These are phyloP conservation scores for Melinaea menophilus DNA, from an alignment of 2,888 invertebrate genomes.

Conservation along the genomic window DNA sequence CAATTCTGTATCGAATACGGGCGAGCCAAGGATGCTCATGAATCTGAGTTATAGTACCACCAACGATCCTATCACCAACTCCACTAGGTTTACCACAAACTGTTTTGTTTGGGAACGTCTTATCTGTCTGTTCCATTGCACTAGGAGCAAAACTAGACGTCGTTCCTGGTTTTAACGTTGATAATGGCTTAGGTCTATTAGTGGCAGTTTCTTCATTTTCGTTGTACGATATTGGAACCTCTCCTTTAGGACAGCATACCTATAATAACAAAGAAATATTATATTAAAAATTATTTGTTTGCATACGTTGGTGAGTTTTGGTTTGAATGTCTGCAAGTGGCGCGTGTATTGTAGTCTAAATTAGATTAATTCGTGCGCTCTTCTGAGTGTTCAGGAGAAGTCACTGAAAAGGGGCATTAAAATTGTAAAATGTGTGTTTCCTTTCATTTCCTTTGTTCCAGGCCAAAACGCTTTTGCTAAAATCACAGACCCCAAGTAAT, in stretches of 20 bases:
- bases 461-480: too few species aligned
- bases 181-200: constrained; percentile 7
- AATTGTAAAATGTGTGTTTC: too few species aligned
- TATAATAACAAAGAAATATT: constrained; percentile 19
- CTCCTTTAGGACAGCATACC: constrained; percentile 34
- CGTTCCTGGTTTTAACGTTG: background rate
- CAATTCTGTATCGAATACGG: constrained; percentile 68
- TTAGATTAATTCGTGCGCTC: too few species aligned
- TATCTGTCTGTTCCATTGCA: background rate
- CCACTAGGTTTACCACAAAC: constrained; percentile 44
- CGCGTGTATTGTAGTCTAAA: too few species aligned
- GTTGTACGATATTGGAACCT: constrained; percentile 5
- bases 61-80: constrained; percentile 59
- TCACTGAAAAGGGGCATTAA: too few species aligned
- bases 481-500: too few species aligned
- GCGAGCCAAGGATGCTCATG: constrained; percentile 81
- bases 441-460: too few species aligned
- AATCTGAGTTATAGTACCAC: constrained; percentile 69
- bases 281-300: background rate
- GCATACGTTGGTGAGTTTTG: too few species aligned
- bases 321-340: too few species aligned
- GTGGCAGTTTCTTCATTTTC: constrained; percentile 12
- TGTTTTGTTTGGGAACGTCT: constrained; percentile 44
- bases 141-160: background rate
- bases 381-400: too few species aligned